Percentiles rank a stretch among this genome's conserved stretches.
These are phyloP conservation scores for Caenorhabditis afra DNA, from an alignment of 2,888 invertebrate species.

Conservation along the genomic window DNA sequence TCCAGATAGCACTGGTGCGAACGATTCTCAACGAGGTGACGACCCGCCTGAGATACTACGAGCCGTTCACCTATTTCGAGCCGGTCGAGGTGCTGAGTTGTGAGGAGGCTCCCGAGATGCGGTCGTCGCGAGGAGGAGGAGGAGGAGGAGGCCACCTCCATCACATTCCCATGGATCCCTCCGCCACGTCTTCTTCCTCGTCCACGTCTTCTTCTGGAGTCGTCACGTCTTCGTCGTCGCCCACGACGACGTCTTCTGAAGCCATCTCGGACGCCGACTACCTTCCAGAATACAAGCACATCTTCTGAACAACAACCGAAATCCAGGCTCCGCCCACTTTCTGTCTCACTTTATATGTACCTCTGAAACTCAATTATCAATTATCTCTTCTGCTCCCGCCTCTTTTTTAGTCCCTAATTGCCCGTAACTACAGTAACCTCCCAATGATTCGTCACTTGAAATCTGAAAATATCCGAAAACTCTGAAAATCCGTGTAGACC, in stretches of 20 bases:
- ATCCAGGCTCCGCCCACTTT: no score
- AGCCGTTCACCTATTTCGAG: conserved; percentile 45
- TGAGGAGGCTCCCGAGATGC: no score
- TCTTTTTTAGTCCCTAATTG: neutral
- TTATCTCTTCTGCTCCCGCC: conserved; percentile 11
- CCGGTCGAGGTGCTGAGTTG: no score
- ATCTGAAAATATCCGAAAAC: neutral
- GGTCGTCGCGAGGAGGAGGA: no score
- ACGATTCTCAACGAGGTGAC: conserved; percentile 62
- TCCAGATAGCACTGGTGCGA: conserved; percentile 65
- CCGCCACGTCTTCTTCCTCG: conserved; percentile 1
- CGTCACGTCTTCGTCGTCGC: neutral
- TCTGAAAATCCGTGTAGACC: conserved; percentile 34
- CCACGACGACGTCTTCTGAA: neutral
- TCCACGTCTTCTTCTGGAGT: neutral
- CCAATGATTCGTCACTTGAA: no score
- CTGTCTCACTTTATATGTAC: conserved; percentile 7
- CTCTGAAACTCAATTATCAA: conserved; percentile 5
- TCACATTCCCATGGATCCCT: conserved; percentile 1
- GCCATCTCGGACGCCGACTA: conserved; percentile 4
- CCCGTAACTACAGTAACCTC: neutral
- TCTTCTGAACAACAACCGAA: conserved; percentile 23
- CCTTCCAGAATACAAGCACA: conserved; percentile 27
- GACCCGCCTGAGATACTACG: conserved; percentile 69
- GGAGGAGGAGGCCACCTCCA: no score